Base-by-base conservation (phyloP, 1,140 invertebrate genomes). In the Stegodyphus mimosarum region DNA sequence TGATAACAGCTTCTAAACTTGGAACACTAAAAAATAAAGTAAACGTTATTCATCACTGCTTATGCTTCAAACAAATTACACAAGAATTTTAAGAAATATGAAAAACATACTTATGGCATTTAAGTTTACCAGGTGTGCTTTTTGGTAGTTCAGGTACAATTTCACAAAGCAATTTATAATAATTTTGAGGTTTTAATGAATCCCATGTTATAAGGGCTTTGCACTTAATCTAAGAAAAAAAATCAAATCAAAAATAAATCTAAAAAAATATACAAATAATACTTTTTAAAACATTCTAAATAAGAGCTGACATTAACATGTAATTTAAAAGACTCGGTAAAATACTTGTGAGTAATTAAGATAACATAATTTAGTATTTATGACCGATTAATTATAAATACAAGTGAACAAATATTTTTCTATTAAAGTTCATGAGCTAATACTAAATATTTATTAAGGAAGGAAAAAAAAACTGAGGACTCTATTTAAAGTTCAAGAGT, bases 191-290 rank as follows among this genome's bases (percentile, higher is more conserved):
- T 88, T 93, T 94, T 85, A 94, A 94, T 6, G 88, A 90, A 33
- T 94, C 93, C 0, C 94, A 92, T 2, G 94, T 92, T 6, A 98
- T 89, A 0, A 98, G 89, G 0, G 94, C 94, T 88, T 94, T 96
- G 0, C 94, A 90, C 11, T 92, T 91, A 13, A 96, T 95, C 91
- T 96, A n/a, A 55, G 33, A 49, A 5, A 18, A 66, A 78, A 48
- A 89, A 71, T 33, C 2, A 71, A 67, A 67, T 4, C 1, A 2
- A 60, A 15, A 15, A 15, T 60, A 15, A 60, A 60, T 60, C 55
- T 10, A 60, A 60, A 51, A 48, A 48, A 50, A 53, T 71, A 71
- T 17, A 49, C 7, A 50, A 48, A 7, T 49, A 7, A 33, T 33
- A 33, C 33, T 33, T 33, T 33, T 33, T n/a, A n/a, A 33, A 33